Conservation (phyloP, 1,140 invertebrate genomes). For the Frieseomelitta varia region DNA sequence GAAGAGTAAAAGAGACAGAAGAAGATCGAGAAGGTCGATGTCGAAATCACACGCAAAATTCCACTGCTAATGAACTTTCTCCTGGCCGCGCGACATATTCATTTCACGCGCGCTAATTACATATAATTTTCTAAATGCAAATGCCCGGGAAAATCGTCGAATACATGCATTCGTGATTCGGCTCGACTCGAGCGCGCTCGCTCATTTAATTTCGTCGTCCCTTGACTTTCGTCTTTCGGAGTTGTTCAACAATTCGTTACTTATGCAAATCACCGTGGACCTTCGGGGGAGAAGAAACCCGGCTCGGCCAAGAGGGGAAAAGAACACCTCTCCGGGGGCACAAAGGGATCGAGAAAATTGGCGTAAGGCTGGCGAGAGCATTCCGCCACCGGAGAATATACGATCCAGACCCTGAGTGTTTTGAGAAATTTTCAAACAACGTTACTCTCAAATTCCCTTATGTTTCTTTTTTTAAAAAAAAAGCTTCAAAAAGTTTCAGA, state of each 20-base stretch:
- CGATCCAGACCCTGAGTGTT: no score
- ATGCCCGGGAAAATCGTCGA: constrained; percentile 16
- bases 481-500: no score
- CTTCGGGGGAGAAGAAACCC: not conserved
- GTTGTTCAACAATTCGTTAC: constrained; percentile 46
- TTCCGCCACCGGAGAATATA: no score
- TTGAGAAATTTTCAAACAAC: no score
- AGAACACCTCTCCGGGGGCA: not conserved
- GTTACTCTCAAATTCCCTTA: no score
- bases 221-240: constrained; percentile 14
- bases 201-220: constrained; percentile 21
- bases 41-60: not conserved
- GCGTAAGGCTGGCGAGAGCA: not conserved
- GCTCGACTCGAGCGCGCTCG: not conserved
- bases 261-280: constrained; percentile 31
- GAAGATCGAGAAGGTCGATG: not conserved
- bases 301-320: not conserved
- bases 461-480: no score
- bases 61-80: constrained; percentile 6
- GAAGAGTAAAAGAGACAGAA: not conserved
- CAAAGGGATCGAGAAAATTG: constrained; percentile 37
- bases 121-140: constrained; percentile 42
- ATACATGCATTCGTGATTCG: not conserved
- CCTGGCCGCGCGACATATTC: not conserved
- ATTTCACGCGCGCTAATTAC: constrained; percentile 29